Conservation (phyloP, 2,888 invertebrate species). For the Hydroisotoma schaefferi region DNA sequence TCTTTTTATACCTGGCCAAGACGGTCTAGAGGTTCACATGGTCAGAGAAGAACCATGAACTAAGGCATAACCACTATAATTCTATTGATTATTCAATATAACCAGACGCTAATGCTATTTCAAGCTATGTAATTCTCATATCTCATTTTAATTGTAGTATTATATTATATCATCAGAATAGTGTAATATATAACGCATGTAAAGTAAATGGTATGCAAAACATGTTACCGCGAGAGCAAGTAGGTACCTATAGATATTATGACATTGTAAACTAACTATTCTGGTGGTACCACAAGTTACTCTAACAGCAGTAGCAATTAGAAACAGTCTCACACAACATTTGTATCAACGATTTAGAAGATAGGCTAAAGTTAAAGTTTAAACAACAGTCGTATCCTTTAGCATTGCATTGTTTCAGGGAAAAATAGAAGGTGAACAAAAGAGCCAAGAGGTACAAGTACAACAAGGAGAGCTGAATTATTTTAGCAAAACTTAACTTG, state of each 20-base stretch:
- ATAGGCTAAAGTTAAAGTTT: background rate
- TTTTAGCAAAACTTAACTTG: too few species aligned
- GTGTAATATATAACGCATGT: too few species aligned
- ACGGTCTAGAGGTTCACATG: background rate
- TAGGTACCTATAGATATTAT: background rate
- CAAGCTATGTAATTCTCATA: background rate
- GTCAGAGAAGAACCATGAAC: background rate
- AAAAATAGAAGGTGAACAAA: constrained; percentile 2
- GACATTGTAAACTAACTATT: too few species aligned
- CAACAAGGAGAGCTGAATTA: background rate
- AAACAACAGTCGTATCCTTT: too few species aligned
- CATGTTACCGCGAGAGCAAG: background rate
- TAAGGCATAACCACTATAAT: background rate
- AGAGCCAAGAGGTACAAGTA: constrained; percentile 7
- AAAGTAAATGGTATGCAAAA: too few species aligned
- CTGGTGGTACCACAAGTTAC: background rate
- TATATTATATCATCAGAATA: too few species aligned
- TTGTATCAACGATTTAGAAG: too few species aligned
- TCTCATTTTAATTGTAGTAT: too few species aligned
- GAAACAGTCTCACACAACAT: background rate
- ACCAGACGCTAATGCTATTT: background rate
- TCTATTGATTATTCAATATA: background rate
- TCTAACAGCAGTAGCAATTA: background rate
- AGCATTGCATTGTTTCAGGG: too few species aligned
- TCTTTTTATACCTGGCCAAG: constrained; percentile 25